Percentiles rank a stretch among this genome's conserved stretches.
Conservation (phyloP, 2,888 invertebrate species). For the Vesta saturnalis region DNA sequence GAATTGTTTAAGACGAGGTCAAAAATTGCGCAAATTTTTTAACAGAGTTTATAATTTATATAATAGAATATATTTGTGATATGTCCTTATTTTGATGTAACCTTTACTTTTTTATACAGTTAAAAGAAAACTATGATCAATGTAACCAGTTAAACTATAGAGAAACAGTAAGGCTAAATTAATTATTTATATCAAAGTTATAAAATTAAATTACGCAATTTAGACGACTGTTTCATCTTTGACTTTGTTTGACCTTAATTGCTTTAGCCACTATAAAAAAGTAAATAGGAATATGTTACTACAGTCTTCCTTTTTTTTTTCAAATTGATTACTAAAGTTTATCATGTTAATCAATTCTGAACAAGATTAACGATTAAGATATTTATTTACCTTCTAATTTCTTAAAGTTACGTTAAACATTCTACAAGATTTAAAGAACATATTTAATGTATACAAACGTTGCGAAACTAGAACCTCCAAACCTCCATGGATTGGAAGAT, state of each 20-base stretch:
- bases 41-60: not conserved
- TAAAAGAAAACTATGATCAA: slow-evolving; percentile 10
- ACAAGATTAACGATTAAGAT: too few species aligned
- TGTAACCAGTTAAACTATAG: slow-evolving; percentile 7
- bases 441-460: too few species aligned
- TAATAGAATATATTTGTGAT: slow-evolving; percentile 8
- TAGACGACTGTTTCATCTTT: not conserved
- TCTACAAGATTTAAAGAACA: too few species aligned
- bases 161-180: not conserved
- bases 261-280: not conserved
- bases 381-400: too few species aligned
- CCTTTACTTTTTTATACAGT: slow-evolving; percentile 9
- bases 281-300: too few species aligned
- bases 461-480: too few species aligned
- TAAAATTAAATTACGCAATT: slow-evolving; percentile 7
- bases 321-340: too few species aligned
- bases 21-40: not conserved
- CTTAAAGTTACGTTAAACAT: too few species aligned
- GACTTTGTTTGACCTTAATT: slow-evolving; percentile 11
- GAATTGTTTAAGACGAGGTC: not conserved
- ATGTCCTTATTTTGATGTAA: slow-evolving; percentile 9
- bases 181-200: slow-evolving; percentile 14
- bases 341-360: too few species aligned
- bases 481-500: too few species aligned
- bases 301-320: too few species aligned